phyloP scores from a whole-genome alignment of 2,888 invertebrate genomes.

The Drosophila quinaria region DNA sequence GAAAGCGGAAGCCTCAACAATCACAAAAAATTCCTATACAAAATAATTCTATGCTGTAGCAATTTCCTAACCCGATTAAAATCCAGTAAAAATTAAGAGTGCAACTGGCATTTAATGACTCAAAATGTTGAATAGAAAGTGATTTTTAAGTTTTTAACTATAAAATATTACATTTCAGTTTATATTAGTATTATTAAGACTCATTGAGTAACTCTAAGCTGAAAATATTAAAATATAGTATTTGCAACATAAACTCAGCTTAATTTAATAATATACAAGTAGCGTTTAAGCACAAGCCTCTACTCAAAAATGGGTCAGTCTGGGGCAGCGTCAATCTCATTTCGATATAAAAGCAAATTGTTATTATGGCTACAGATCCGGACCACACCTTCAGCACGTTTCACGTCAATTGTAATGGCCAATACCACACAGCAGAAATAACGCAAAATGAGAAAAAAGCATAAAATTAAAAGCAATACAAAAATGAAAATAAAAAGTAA shows the following conservation, averaged over 20 bases:
- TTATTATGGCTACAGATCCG: conserved; percentile 47
- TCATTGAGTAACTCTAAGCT: background rate
- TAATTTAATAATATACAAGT: conserved; percentile 11
- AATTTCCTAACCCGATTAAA: conserved; percentile 49
- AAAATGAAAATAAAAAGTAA: conserved; percentile 11
- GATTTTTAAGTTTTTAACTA: too few relatives aligned
- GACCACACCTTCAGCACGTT: conserved; percentile 59
- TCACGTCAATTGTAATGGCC: conserved; percentile 36
- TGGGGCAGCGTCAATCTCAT: conserved; percentile 29
- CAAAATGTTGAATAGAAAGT: background rate
- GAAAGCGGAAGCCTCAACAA: conserved; percentile 39
- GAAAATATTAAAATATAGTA: background rate
- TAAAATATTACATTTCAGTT: background rate
- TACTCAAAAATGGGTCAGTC: conserved; percentile 54
- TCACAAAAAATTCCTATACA: conserved; percentile 36
- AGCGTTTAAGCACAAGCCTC: background rate
- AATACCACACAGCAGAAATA: conserved; percentile 29
- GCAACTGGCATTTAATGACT: background rate
- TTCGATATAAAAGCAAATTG: conserved; percentile 43
- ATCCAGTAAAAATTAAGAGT: conserved; percentile 5
- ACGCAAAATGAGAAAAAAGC: conserved; percentile 1
- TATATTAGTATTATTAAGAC: too few relatives aligned
- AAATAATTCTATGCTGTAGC: conserved; percentile 9
- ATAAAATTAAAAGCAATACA: background rate
- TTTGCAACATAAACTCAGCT: background rate